These are phyloP conservation scores for Apostichopus parvimensis DNA, from an alignment of 35 echinoderm and acorn worm genomes.

Conservation along the genomic window DNA sequence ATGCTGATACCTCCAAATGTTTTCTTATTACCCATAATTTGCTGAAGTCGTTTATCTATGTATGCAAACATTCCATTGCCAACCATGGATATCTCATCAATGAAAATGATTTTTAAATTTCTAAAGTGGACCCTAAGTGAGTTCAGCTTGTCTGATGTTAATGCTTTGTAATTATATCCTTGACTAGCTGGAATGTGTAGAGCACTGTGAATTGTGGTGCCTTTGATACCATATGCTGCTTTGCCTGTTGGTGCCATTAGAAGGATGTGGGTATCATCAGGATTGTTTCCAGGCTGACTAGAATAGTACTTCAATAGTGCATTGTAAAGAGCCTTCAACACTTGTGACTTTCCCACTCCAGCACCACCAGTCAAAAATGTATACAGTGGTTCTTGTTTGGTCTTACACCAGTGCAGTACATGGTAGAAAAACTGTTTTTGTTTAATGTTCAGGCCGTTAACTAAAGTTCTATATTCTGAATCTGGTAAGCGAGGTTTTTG, in stretches of 20 bases:
- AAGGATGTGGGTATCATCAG: constrained; percentile 29
- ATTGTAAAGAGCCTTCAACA: constrained; percentile 36
- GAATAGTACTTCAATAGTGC: constrained; percentile 28
- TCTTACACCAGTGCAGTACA: constrained; percentile 48
- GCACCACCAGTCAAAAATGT: constrained; percentile 56
- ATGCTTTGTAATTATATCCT: constrained; percentile 30
- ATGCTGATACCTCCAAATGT: constrained; percentile 41
- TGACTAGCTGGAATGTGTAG: constrained; percentile 44
- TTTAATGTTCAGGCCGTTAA: constrained; percentile 39
- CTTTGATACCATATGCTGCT: constrained; percentile 45
- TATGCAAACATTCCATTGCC: constrained; percentile 37
- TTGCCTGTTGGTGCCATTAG: constrained; percentile 59
- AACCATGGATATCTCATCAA: constrained; percentile 68
- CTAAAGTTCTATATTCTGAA: constrained; percentile 6
- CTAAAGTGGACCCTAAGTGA: background rate
- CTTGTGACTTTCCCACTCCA: constrained; percentile 56
- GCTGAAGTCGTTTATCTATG: constrained; percentile 27
- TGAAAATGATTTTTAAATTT: constrained; percentile 37
- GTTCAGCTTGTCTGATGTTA: constrained; percentile 9
- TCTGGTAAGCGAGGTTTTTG: constrained; percentile 34
- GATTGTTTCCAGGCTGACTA: constrained; percentile 7
- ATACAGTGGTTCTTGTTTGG: constrained; percentile 28
- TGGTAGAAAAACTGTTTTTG: constrained; percentile 51
- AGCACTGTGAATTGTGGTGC: constrained; percentile 45
- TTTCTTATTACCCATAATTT: constrained; percentile 19